Evolutionary conservation across 2,888 invertebrate species (phyloP).

Genomic region (Agrilus mali): DNA sequence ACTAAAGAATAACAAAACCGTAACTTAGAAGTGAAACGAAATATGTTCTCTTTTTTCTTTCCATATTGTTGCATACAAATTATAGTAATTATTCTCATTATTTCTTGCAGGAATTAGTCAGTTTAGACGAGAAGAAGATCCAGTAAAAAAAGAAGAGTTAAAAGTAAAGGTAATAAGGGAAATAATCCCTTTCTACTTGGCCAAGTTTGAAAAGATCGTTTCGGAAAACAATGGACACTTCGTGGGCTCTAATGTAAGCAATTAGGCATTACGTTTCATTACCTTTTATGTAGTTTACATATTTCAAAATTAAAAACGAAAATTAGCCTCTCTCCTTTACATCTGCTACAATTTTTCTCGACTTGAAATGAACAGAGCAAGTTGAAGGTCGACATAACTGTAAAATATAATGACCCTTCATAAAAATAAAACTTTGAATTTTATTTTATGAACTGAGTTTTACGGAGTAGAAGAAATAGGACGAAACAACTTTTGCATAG

Average conservation of each 20-base stretch:
- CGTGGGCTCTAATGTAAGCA: constrained; percentile 40
- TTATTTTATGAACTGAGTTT: too few relatives aligned
- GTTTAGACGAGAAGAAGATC: constrained; percentile 39
- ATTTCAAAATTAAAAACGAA: too few relatives aligned
- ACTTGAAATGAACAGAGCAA: too few relatives aligned
- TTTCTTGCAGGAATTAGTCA: constrained; percentile 33
- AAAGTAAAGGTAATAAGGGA: constrained; percentile 40
- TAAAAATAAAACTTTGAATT: too few relatives aligned
- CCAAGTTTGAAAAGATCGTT: constrained; percentile 42
- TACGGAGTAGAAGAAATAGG: too few relatives aligned
- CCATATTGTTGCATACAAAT: background rate
- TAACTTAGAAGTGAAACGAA: background rate
- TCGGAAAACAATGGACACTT: constrained; percentile 40
- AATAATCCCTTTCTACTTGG: constrained; percentile 42
- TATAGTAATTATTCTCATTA: background rate
- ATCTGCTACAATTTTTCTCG: too few relatives aligned
- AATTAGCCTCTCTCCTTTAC: too few relatives aligned
- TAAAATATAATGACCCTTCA: too few relatives aligned
- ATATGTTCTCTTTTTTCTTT: background rate
- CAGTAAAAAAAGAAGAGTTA: constrained; percentile 40
- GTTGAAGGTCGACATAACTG: too few relatives aligned
- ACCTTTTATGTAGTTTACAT: too few relatives aligned
- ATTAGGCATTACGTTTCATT: background rate
- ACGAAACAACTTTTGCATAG: too few relatives aligned
- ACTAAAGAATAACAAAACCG: background rate